These are phyloP conservation scores for Indicator maculatus DNA, from an alignment of 2,113 vertebrate genomes.

Conservation along the genomic window DNA sequence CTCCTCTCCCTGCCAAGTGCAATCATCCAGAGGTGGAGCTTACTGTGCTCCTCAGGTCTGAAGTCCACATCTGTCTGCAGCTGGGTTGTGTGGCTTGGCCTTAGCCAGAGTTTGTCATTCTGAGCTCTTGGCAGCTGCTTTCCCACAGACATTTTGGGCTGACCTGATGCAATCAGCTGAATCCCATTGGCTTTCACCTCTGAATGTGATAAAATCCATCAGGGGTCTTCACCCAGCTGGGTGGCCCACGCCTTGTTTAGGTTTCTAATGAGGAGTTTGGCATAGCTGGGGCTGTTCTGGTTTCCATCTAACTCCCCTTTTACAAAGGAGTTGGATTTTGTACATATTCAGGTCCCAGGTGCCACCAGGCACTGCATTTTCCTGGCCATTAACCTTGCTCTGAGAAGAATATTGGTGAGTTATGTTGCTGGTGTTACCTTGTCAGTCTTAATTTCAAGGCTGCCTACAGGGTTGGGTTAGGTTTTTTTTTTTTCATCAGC, in stretches of 20 bases:
- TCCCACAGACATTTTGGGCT: background rate
- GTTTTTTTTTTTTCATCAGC: background rate
- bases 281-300: background rate
- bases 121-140: accelerated
- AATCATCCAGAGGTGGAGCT: background rate
- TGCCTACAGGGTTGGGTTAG: background rate
- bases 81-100: background rate
- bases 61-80: background rate
- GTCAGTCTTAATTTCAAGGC: constrained; percentile 24
- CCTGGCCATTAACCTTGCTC: constrained; percentile 19
- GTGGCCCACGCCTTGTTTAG: background rate
- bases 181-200: background rate
- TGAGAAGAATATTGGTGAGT: background rate
- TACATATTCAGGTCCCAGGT: background rate
- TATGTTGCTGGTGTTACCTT: constrained; percentile 8
- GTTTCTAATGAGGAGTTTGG: background rate
- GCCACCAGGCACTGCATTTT: background rate
- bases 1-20: background rate
- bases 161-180: background rate
- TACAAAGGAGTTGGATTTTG: background rate
- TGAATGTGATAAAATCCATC: background rate
- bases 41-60: background rate
- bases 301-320: background rate
- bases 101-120: background rate
- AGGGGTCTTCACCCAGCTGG: background rate